Evolutionary conservation across 2,797 vertebrate species (phyloP), one percentile per base, ranked within the genome.

Genomic region (Basileuterus tristriatus): DNA sequence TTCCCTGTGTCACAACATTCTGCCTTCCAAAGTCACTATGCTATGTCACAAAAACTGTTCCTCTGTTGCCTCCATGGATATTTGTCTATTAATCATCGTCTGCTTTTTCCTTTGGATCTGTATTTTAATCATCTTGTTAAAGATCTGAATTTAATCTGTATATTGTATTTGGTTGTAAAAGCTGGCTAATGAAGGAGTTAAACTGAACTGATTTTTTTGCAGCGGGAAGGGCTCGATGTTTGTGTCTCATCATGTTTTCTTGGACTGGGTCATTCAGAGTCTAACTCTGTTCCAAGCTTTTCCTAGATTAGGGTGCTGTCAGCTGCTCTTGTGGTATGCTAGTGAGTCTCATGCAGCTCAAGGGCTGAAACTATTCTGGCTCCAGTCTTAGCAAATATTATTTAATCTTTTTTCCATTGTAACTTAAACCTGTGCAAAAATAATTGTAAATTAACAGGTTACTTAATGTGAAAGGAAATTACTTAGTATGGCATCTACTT

Each of bases 351-450:
- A 60, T 60, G 4, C 3, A 1, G 47, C n/a, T 67, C 26, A 46
- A 89, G 55, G 65, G 77, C 76, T 89, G 70, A 94, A 97, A 75
- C 39, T 50, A 85, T 94, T 97, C 96, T 68, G 59, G 37, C 58
- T 91, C 34, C 49, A 65, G 55, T 80, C 12, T 47, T 84, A 95
- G 52, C 47, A 92, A 96, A 90, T 27, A 6, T 69, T 87, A 72
- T 71, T 91, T 75, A 83, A 52, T 52, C 39, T 90, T 52, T 56
- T 64, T 69, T 95, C 39, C 21, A 59, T 71, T 0, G 22, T 83
- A 95, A 94, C 49, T 87, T 83, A 87, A 95, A 94, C 67, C 63
- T 78, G 70, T 76, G 80, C 59, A 65, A 23, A 71, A 80, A 39
- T 39, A 36, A 90, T 79, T 74, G 21, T 15, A 81, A 82, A 26